A percentile compares a stretch with the other conserved stretches of the same genome.
These are phyloP conservation scores for Podarcis lilfordi DNA, from an alignment of 2,797 vertebrate species.

Conservation along the genomic window DNA sequence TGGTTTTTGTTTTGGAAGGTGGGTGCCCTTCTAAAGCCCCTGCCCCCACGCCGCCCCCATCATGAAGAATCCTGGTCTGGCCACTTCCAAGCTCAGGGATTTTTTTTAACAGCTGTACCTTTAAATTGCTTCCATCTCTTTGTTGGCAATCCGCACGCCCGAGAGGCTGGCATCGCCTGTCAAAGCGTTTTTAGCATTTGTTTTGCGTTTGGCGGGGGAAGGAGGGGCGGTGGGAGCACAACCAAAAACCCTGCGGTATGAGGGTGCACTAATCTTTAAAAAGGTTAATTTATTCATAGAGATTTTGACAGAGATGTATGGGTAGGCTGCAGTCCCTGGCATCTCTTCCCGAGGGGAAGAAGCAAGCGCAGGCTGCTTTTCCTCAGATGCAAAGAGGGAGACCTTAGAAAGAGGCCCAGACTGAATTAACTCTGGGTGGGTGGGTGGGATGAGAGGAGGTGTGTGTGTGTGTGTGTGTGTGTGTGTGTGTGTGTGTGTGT, in stretches of 20 bases:
- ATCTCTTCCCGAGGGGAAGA: conserved; percentile 85
- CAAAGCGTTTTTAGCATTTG: conserved; percentile 86
- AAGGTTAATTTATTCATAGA: conserved; percentile 99
- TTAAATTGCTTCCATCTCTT: conserved; percentile 80
- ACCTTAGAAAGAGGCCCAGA: conserved; percentile 81
- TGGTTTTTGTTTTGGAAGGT: neutral
- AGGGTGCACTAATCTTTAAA: conserved; percentile 99
- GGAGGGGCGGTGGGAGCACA: conserved; percentile 60
- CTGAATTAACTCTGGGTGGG: conserved; percentile 1
- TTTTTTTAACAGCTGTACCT: neutral
- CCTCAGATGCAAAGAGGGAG: conserved; percentile 74
- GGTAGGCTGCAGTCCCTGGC: conserved; percentile 86
- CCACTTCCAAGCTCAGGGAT: conserved; percentile 80
- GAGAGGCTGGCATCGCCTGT: conserved; percentile 81
- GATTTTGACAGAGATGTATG: conserved; percentile 99
- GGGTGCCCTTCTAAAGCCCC: too few species aligned
- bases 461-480: neutral
- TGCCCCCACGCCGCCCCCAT: conserved; percentile 73
- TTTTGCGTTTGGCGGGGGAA: conserved; percentile 89
- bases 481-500: neutral
- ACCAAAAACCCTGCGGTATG: conserved; percentile 92
- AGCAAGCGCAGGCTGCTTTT: conserved; percentile 45
- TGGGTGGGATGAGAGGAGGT: neutral
- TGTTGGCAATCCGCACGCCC: conserved; percentile 59
- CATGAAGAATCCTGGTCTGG: conserved; percentile 58